These are phyloP conservation scores for Arion vulgaris DNA, from an alignment of 1,140 invertebrate genomes.

Conservation along the genomic window DNA sequence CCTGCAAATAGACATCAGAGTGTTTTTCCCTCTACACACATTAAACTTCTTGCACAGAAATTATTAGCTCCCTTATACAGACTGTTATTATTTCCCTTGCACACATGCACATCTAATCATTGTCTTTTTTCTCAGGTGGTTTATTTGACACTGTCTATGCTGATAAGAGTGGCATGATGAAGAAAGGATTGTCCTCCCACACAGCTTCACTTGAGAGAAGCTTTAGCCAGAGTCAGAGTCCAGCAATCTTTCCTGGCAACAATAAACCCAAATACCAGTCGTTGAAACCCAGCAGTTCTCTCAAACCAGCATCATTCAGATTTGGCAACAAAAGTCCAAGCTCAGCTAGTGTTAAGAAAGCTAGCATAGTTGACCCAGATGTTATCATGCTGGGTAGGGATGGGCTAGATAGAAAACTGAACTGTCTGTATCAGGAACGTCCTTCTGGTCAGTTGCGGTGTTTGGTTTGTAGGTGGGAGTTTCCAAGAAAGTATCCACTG, in stretches of 20 bases:
- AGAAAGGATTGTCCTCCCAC: too few species aligned
- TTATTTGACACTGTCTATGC: background rate
- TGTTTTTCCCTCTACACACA: too few species aligned
- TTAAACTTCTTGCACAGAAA: too few species aligned
- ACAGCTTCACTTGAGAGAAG: background rate
- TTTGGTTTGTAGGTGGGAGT: conserved; percentile 47
- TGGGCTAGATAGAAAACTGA: conserved; percentile 42
- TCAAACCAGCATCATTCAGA: background rate
- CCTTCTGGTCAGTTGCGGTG: conserved; percentile 34
- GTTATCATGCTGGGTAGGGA: conserved; percentile 45
- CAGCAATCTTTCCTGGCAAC: background rate
- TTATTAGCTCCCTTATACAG: too few species aligned
- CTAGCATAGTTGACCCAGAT: conserved; percentile 21
- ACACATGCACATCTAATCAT: too few species aligned
- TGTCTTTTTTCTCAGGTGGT: background rate
- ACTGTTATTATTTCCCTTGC: too few species aligned
- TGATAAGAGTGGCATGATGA: background rate
- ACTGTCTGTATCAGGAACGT: conserved; percentile 35
- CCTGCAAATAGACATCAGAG: too few species aligned
- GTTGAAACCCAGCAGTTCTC: background rate
- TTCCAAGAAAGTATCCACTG: conserved; percentile 45
- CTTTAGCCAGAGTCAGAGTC: background rate
- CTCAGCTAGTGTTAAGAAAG: background rate
- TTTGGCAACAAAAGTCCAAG: conserved; percentile 1
- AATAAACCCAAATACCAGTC: background rate